Evolutionary conservation across 2,113 vertebrate genomes (phyloP), one percentile per base, ranked within the genome.

Genomic region (Mobula birostris): DNA sequence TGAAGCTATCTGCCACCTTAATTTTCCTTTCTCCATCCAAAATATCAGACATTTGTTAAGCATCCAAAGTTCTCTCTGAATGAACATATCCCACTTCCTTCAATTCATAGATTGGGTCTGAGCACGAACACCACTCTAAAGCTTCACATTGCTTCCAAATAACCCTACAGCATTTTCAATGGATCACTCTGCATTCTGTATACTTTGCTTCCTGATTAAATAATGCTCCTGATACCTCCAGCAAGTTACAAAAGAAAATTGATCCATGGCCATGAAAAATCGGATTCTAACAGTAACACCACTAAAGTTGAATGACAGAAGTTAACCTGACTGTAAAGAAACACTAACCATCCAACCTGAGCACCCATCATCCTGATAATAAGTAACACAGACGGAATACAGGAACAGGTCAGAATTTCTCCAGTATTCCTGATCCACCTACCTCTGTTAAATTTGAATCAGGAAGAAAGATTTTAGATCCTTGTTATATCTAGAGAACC

Each of bases 391-490:
- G 61, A 68, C 17, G 40, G 77, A 36, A 79, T 79, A 79, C n/a
- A 79, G 85, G 85, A 68, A 90, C 29, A 90, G 61, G 61, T 66
- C 61, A 66, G 61, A 90, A 68, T 90, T 90, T 66, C 85, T 90
- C 15, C 61, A 32, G 85, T 61, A 66, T 36, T 90, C 85, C 85
- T 90, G 85, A 32, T 90, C 14, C 85, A 90, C 85, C 85, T 90
- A 90, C 85, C 85, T 90, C 61, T n/a, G 7, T 90, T n/a, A 90
- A 68, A 66, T 66, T 66, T 90, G 29, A 66, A 88, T 66, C 58
- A 66, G 63, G 85, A 90, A 66, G 85, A 32, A 66, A 90, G 85
- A 90, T 90, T 90, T 90, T 66, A 90, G 29, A 68, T 90, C 85
- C 85, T 32, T 90, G 61, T 66, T 68, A 90, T 68, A 90, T 68